Evolutionary conservation across 2,888 invertebrate genomes (phyloP).

Genomic region (Ophion costatus): DNA sequence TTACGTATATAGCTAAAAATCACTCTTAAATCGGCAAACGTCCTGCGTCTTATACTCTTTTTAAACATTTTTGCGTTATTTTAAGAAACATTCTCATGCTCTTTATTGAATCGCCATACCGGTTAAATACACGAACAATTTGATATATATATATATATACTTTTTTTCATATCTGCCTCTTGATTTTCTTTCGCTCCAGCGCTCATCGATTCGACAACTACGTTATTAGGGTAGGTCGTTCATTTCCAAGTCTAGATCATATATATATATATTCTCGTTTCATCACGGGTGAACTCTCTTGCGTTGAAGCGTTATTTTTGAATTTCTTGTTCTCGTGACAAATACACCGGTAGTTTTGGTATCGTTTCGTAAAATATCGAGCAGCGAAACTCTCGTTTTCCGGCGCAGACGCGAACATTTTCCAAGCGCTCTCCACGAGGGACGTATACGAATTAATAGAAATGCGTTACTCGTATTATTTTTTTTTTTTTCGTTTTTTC

Average conservation of each 20-base stretch:
- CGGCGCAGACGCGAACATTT: neutral
- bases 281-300: neutral
- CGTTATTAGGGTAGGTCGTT: neutral
- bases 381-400: constrained; percentile 18
- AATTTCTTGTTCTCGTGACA: neutral
- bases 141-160: constrained; percentile 33
- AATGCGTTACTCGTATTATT: constrained; percentile 11
- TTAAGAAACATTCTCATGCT: constrained; percentile 63
- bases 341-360: constrained; percentile 43
- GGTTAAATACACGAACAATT: constrained; percentile 66
- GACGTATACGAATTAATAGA: constrained; percentile 10
- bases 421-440: constrained; percentile 8
- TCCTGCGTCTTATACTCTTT: constrained; percentile 67
- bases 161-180: constrained; percentile 26
- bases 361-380: constrained; percentile 33
- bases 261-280: constrained; percentile 5
- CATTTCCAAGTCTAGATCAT: neutral
- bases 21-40: constrained; percentile 67
- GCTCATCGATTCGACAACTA: neutral
- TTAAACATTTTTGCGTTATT: constrained; percentile 60
- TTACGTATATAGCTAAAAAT: constrained; percentile 63
- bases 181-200: constrained; percentile 38
- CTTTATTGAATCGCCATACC: constrained; percentile 66
- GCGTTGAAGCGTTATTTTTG: neutral
- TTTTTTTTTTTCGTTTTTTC: neutral